Conservation (phyloP, 2,113 vertebrate genomes). For the Merops nubicus region DNA sequence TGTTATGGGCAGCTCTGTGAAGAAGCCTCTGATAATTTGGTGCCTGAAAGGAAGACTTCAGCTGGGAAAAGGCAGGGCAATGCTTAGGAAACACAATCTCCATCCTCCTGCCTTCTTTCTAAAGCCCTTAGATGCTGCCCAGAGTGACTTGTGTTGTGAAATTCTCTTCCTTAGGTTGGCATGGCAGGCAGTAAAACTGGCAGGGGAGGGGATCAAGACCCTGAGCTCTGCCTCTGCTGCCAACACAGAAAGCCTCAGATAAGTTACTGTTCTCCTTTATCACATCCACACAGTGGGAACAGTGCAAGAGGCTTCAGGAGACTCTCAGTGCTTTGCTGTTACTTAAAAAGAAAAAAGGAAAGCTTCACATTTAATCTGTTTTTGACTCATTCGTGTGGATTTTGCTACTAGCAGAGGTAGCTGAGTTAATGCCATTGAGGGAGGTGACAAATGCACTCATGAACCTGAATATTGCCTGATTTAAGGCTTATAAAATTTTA, state of each 20-base stretch:
- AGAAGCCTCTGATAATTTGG: background rate
- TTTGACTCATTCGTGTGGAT: background rate
- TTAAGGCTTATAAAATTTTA: background rate
- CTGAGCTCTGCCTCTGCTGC: background rate
- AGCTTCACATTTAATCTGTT: rapidly evolving
- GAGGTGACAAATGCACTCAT: background rate
- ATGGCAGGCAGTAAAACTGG: background rate
- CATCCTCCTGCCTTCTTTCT: background rate
- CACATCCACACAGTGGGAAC: background rate
- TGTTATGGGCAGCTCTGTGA: background rate
- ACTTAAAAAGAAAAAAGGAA: background rate
- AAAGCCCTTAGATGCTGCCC: background rate
- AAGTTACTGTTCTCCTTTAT: background rate
- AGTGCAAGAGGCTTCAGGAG: background rate
- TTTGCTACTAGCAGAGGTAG: background rate
- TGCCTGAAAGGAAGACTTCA: background rate
- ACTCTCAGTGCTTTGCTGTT: background rate
- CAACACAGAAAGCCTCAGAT: background rate
- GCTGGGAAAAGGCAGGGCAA: background rate
- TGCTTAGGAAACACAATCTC: background rate
- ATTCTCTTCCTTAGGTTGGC: background rate
- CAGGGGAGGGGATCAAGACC: background rate
- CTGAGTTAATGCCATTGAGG: background rate
- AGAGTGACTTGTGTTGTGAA: background rate
- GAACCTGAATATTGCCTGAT: background rate